These are phyloP conservation scores for Leucoma salicis DNA, from an alignment of 2,888 invertebrate species.

Conservation along the genomic window DNA sequence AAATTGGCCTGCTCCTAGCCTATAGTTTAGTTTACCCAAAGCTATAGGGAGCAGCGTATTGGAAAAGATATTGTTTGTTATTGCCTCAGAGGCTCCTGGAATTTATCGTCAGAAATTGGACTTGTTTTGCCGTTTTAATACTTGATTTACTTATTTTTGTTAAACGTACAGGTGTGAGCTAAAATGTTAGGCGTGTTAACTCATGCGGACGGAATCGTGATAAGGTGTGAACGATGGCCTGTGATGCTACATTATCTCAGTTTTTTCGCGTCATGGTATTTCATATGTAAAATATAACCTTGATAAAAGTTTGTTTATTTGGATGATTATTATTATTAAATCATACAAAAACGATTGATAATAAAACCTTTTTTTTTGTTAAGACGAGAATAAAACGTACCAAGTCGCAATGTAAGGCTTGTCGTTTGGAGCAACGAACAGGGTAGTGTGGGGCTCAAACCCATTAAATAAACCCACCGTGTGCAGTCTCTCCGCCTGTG, in stretches of 20 bases:
- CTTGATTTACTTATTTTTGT: conserved; percentile 42
- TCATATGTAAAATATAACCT: no score
- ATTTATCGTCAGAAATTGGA: conserved; percentile 47
- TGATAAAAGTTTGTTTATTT: no score
- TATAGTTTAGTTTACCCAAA: conserved; percentile 28
- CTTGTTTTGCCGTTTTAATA: conserved; percentile 44
- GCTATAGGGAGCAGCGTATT: conserved; percentile 44
- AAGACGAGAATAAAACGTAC: no score
- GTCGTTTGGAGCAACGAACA: no score
- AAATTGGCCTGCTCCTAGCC: conserved; percentile 13
- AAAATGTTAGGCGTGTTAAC: not conserved
- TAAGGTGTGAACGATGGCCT: conserved; percentile 9
- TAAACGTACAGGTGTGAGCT: conserved; percentile 3
- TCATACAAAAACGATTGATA: no score
- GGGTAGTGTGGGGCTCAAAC: no score
- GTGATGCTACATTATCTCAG: not conserved
- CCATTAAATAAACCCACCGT: no score
- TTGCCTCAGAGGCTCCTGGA: conserved; percentile 46
- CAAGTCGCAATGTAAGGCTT: no score
- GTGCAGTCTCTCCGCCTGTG: no score
- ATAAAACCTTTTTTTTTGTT: no score
- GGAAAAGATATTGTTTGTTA: conserved; percentile 60
- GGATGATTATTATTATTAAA: no score
- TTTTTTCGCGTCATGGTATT: not conserved
- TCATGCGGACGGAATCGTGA: conserved; percentile 10